phyloP scores from a whole-genome alignment of 2,888 invertebrate genomes.

The Heteropelma amictum region DNA sequence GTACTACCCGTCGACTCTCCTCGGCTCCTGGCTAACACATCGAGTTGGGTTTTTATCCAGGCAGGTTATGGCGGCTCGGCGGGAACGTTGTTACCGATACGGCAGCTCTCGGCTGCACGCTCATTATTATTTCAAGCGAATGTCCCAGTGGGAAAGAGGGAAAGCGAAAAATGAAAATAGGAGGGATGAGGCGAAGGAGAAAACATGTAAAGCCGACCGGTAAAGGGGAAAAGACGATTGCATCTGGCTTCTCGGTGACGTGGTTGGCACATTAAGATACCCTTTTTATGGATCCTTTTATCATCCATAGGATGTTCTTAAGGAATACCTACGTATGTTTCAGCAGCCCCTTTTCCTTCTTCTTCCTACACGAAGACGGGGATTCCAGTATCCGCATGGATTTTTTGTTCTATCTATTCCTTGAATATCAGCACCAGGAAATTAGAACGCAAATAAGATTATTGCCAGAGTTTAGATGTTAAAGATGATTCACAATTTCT shows the following conservation, averaged over 20 bases:
- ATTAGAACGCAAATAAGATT: too few species aligned
- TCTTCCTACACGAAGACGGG: neutral
- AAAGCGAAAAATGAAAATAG: neutral
- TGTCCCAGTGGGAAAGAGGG: slow-evolving; percentile 26
- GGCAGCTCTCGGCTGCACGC: slow-evolving; percentile 26
- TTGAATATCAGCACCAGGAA: slow-evolving; percentile 22
- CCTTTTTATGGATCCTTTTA: slow-evolving; percentile 25
- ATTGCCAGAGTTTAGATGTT: neutral
- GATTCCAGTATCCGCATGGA: neutral
- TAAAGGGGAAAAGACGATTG: slow-evolving; percentile 38
- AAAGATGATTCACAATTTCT: neutral
- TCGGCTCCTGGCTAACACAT: slow-evolving; percentile 9
- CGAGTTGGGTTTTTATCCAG: slow-evolving; percentile 28
- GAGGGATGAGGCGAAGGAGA: neutral
- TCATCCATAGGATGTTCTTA: neutral
- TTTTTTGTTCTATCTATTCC: slow-evolving; percentile 11
- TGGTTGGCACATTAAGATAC: slow-evolving; percentile 24
- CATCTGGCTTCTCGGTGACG: slow-evolving; percentile 23
- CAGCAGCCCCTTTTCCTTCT: neutral
- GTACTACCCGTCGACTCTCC: slow-evolving; percentile 29
- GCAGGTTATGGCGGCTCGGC: slow-evolving; percentile 36
- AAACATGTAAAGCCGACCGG: slow-evolving; percentile 15
- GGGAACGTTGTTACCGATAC: slow-evolving; percentile 10
- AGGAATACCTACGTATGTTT: neutral
- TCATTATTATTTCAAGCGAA: slow-evolving; percentile 50